These are phyloP conservation scores for Pagrus major DNA, from an alignment of 2,113 vertebrate species.

Conservation along the genomic window DNA sequence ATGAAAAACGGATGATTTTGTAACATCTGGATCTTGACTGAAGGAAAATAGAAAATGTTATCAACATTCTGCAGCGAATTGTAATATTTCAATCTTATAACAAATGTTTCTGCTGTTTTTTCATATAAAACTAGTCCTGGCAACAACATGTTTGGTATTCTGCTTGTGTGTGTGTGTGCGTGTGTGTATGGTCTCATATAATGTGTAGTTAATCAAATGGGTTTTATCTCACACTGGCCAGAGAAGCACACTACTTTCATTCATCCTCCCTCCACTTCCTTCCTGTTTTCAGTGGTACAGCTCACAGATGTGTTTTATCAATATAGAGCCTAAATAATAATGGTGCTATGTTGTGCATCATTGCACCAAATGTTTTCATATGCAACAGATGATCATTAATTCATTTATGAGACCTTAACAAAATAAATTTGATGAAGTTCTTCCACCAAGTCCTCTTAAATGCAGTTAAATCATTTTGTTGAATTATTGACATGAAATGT, in stretches of 20 bases:
- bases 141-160: not conserved
- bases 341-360: not conserved
- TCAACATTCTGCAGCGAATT: not conserved
- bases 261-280: conserved; percentile 12
- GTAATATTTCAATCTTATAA: not conserved
- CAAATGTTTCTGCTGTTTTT: not conserved
- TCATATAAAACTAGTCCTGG: not conserved
- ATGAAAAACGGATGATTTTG: not conserved
- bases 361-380: not conserved
- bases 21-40: not conserved
- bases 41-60: not conserved
- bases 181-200: not conserved
- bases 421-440: too few relatives aligned
- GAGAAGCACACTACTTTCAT: conserved; percentile 20
- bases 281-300: conserved; percentile 32
- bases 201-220: not conserved
- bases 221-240: conserved; percentile 60
- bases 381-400: not conserved
- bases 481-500: not conserved
- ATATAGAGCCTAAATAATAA: not conserved
- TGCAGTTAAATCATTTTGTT: not conserved
- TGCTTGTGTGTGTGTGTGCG: not conserved
- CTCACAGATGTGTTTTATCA: conserved; percentile 11
- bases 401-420: not conserved
- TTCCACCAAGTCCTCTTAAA: not conserved